A percentile compares a stretch with the other conserved stretches of the same genome.
These are phyloP conservation scores for Drosophila mauritiana DNA, from an alignment of 1,140 invertebrate genomes.

Conservation along the genomic window DNA sequence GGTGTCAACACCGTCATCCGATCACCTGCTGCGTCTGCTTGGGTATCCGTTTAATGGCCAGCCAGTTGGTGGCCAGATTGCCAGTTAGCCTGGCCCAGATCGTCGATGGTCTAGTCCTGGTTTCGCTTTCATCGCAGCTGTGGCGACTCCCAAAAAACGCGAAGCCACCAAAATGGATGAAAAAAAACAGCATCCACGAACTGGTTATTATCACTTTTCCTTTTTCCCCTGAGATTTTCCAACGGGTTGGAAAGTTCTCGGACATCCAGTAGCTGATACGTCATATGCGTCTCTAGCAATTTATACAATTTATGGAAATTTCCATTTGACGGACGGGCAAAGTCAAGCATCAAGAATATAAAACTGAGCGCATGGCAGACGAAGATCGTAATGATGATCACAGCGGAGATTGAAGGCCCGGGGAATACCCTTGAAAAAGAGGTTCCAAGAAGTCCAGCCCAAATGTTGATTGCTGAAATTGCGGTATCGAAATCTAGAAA, in stretches of 20 bases:
- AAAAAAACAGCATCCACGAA: conserved; percentile 30
- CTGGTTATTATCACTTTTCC: conserved; percentile 77
- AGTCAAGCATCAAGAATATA: conserved; percentile 18
- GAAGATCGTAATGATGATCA: conserved; percentile 21
- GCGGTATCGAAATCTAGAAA: conserved; percentile 10
- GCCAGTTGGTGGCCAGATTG: conserved; percentile 23
- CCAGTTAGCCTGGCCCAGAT: conserved; percentile 58
- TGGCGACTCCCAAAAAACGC: not conserved
- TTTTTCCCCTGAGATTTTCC: conserved; percentile 49
- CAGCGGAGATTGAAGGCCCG: conserved; percentile 12
- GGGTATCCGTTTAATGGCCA: conserved; percentile 49
- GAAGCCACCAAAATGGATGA: conserved; percentile 7
- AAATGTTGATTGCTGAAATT: conserved; percentile 1
- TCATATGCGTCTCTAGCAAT: conserved; percentile 35
- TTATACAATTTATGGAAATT: conserved; percentile 58
- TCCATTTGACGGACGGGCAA: conserved; percentile 35
- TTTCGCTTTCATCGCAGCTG: conserved; percentile 67
- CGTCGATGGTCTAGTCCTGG: conserved; percentile 60
- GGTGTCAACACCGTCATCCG: conserved; percentile 49
- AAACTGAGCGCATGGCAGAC: conserved; percentile 6
- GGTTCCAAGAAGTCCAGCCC: conserved; percentile 18
- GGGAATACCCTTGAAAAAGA: conserved; percentile 23
- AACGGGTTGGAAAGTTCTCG: conserved; percentile 79
- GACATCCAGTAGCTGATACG: conserved; percentile 24
- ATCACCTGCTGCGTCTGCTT: conserved; percentile 56